These are phyloP conservation scores for Acinonyx jubatus DNA, from an alignment of 2,113 vertebrate species.

Conservation along the genomic window DNA sequence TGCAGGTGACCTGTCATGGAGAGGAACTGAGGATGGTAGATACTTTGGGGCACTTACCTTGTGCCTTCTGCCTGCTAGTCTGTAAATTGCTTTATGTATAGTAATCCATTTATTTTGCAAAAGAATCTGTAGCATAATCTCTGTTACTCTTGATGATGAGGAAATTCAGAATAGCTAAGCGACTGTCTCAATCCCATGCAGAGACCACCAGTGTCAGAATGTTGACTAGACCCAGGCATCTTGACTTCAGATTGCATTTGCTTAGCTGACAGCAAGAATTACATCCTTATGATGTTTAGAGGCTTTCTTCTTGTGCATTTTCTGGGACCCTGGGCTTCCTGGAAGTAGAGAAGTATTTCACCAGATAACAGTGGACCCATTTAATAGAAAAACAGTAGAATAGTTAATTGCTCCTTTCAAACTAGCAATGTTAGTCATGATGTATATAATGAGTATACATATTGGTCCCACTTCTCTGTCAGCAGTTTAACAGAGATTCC, in stretches of 20 bases:
- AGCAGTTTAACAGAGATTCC: constrained; percentile 65
- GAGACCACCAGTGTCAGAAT: background rate
- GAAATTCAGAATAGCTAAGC: background rate
- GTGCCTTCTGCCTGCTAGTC: background rate
- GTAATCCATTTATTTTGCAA: background rate
- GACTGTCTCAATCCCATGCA: background rate
- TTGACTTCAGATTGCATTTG: background rate
- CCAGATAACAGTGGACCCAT: background rate
- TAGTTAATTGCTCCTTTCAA: constrained; percentile 63
- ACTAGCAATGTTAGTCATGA: constrained; percentile 51
- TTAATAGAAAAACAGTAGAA: constrained; percentile 37
- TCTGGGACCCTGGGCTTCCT: background rate
- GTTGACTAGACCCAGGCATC: background rate
- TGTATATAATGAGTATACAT: constrained; percentile 58
- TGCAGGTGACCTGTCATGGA: background rate
- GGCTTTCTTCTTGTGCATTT: background rate
- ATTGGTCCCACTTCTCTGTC: constrained; percentile 43
- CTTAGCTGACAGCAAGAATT: background rate
- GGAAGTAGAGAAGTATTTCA: background rate
- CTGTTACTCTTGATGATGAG: background rate
- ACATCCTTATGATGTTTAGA: background rate
- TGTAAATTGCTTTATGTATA: background rate
- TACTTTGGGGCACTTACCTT: background rate
- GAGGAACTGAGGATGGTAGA: background rate
- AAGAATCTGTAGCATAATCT: background rate